A percentile compares a stretch with the other conserved stretches of the same genome.
Evolutionary conservation across 1,140 invertebrate genomes (phyloP).

Genomic region (Plectrocnemia conspersa): DNA sequence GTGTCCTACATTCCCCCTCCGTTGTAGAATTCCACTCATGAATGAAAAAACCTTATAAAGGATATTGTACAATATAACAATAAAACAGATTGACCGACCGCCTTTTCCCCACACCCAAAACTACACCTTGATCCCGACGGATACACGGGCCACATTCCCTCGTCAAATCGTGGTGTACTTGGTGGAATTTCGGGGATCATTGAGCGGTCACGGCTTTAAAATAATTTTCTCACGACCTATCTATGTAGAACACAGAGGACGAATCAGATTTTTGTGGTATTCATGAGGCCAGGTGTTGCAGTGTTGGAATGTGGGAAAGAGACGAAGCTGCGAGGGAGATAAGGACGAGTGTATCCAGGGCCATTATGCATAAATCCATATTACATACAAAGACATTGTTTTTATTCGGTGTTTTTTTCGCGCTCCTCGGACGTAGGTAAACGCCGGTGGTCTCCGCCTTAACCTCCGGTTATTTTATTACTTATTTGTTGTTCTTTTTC

Average conservation of each 20-base stretch:
- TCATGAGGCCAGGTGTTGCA: conserved; percentile 23
- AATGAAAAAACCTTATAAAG: conserved; percentile 28
- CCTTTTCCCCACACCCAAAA: background rate
- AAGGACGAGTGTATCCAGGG: background rate
- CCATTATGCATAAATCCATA: conserved; percentile 18
- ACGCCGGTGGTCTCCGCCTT: conserved; percentile 17
- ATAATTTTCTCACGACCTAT: conserved; percentile 30
- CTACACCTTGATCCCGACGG: background rate
- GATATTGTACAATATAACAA: conserved; percentile 34
- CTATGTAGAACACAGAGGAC: conserved; percentile 11
- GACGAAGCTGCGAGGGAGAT: conserved; percentile 2
- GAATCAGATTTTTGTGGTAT: conserved; percentile 26
- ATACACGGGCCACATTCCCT: background rate
- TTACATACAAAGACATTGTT: conserved; percentile 25
- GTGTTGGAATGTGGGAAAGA: background rate
- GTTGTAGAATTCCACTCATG: conserved; percentile 22
- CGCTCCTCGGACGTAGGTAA: conserved; percentile 11
- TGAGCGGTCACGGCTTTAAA: conserved; percentile 25
- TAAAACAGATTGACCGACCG: conserved; percentile 24
- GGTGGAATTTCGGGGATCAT: conserved; percentile 15
- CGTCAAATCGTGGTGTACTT: background rate
- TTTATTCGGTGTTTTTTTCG: conserved; percentile 15
- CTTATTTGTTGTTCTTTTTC: conserved; percentile 1
- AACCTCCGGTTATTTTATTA: conserved; percentile 5
- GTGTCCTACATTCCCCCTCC: conserved; percentile 28